These are phyloP conservation scores for Yponomeuta sedellus DNA, from an alignment of 2,888 invertebrate genomes.

Conservation along the genomic window DNA sequence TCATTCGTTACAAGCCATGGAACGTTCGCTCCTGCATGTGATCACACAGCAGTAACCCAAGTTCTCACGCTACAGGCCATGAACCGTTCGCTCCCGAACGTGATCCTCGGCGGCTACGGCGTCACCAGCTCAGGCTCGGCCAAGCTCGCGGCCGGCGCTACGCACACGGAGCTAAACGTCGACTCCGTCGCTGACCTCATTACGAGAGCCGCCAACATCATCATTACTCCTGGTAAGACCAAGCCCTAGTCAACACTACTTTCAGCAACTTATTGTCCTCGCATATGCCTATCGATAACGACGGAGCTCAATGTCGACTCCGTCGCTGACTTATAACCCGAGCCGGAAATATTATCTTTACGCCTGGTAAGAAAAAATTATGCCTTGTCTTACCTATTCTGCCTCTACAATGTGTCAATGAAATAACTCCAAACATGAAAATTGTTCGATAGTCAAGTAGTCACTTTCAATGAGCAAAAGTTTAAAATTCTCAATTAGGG, in stretches of 20 bases:
- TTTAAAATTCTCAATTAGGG: too few species aligned
- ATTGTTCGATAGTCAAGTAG: too few species aligned
- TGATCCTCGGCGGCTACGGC: constrained; percentile 92
- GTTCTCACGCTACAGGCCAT: constrained; percentile 71
- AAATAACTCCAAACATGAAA: too few species aligned
- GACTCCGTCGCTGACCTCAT: constrained; percentile 87
- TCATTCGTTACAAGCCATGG: too few species aligned
- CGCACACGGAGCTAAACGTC: constrained; percentile 87
- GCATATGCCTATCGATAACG: neutral
- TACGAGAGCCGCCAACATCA: constrained; percentile 85
- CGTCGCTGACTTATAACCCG: constrained; percentile 84
- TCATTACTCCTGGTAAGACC: constrained; percentile 86
- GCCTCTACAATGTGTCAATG: too few species aligned
- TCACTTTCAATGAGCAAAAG: too few species aligned
- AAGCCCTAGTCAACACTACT: neutral
- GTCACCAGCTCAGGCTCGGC: constrained; percentile 85
- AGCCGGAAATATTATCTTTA: constrained; percentile 90
- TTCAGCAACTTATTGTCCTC: neutral
- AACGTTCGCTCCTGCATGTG: too few species aligned
- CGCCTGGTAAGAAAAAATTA: constrained; percentile 76
- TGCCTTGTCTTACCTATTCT: too few species aligned
- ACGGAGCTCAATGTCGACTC: constrained; percentile 86
- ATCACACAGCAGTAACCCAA: too few species aligned
- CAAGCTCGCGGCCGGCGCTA: constrained; percentile 81
- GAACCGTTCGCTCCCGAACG: constrained; percentile 90